Evolutionary conservation across 1,140 invertebrate species (phyloP).

Genomic region (Archivesica marissinica): DNA sequence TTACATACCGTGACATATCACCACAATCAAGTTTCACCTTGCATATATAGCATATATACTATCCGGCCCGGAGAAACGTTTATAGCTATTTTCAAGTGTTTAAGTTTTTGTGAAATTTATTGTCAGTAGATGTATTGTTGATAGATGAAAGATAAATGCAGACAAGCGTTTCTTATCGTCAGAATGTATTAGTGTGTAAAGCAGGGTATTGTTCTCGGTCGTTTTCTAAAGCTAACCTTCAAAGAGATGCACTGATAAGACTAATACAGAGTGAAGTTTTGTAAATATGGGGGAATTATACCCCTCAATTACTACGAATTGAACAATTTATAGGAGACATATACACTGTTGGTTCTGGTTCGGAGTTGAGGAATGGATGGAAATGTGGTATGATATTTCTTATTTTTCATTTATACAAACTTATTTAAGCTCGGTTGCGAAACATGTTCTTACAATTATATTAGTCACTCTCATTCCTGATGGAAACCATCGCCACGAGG

Average conservation of each 20-base stretch:
- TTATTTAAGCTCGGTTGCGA: too few species aligned
- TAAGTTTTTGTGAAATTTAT: conserved; percentile 36
- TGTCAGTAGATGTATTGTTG: conserved; percentile 14
- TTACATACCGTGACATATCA: neutral
- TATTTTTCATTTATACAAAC: too few species aligned
- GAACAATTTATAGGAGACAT: too few species aligned
- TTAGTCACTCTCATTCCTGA: too few species aligned
- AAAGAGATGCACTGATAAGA: conserved; percentile 9
- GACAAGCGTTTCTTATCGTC: conserved; percentile 37
- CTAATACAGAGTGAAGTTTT: conserved; percentile 10
- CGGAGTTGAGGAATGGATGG: neutral
- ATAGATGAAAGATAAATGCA: neutral
- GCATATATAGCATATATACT: neutral
- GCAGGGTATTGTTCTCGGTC: neutral
- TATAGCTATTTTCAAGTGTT: conserved; percentile 24
- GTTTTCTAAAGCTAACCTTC: neutral
- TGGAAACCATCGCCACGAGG: too few species aligned
- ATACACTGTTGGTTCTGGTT: too few species aligned
- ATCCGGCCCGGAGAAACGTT: neutral
- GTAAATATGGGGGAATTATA: conserved; percentile 11
- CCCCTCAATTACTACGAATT: too few species aligned
- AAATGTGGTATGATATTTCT: too few species aligned
- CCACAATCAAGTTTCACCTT: too few species aligned
- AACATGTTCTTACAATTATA: too few species aligned
- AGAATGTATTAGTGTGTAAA: neutral